phyloP scores from a whole-genome alignment of 2,113 vertebrate species.

The Thunnus maccoyii region DNA sequence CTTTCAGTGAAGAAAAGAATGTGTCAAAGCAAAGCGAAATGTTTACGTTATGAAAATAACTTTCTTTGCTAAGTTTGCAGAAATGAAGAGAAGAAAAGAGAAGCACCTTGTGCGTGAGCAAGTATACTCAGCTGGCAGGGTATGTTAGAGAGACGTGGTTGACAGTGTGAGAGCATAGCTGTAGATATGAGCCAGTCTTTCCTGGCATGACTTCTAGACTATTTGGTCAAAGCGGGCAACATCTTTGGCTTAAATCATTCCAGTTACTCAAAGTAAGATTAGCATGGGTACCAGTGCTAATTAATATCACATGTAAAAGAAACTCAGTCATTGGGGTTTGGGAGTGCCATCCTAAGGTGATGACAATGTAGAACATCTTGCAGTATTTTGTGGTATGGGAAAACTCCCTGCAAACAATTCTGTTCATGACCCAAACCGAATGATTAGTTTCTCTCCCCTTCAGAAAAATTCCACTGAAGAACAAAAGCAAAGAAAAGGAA shows the following conservation, averaged over 20 bases:
- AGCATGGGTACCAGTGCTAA: conserved; percentile 72
- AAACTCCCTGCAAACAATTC: conserved; percentile 75
- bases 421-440: conserved; percentile 43
- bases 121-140: background rate
- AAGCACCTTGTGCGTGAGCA: conserved; percentile 18
- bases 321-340: conserved; percentile 57
- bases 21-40: conserved; percentile 63
- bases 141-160: conserved; percentile 22
- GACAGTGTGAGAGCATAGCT: conserved; percentile 43
- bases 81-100: conserved; percentile 39
- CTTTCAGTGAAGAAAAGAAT: conserved; percentile 56
- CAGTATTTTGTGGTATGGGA: conserved; percentile 80
- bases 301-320: conserved; percentile 78
- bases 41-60: conserved; percentile 71
- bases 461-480: conserved; percentile 52
- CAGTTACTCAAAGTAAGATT: conserved; percentile 70
- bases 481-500: conserved; percentile 58
- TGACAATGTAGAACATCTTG: conserved; percentile 83
- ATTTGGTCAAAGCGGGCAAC: conserved; percentile 54
- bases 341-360: conserved; percentile 72
- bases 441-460: conserved; percentile 44
- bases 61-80: conserved; percentile 63
- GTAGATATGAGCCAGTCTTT: conserved; percentile 66
- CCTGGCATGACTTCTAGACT: conserved; percentile 63
- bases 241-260: conserved; percentile 50